These are phyloP conservation scores for Nephrotoma guestfalica DNA, from an alignment of 2,888 invertebrate species.

Conservation along the genomic window DNA sequence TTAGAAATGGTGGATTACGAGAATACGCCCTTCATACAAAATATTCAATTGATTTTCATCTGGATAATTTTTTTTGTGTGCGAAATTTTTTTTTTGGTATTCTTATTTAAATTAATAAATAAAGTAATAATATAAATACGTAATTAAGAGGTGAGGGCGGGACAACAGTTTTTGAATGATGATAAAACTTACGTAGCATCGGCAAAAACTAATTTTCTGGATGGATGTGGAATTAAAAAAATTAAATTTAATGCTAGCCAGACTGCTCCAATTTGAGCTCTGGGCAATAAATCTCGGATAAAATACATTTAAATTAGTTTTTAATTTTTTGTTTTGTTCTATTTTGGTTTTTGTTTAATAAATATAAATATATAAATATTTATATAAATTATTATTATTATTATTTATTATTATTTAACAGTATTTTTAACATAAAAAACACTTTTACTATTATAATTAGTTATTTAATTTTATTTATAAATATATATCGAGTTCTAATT, in stretches of 20 bases:
- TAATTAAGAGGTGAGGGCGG: background rate
- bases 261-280: constrained; percentile 27
- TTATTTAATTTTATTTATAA: background rate
- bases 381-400: background rate
- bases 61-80: background rate
- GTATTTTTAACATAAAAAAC: background rate
- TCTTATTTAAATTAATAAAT: constrained; percentile 1
- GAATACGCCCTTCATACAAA: constrained; percentile 4
- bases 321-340: background rate
- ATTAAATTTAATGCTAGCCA: constrained; percentile 33
- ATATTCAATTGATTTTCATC: constrained; percentile 4
- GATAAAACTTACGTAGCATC: constrained; percentile 31
- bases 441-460: background rate
- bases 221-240: constrained; percentile 29
- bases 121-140: background rate
- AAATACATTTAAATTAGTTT: constrained; percentile 10
- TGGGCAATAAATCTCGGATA: constrained; percentile 20
- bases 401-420: background rate
- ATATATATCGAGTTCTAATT: background rate
- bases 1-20: constrained; percentile 5
- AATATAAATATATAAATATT: background rate
- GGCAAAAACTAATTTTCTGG: constrained; percentile 27
- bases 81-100: background rate
- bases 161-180: background rate
- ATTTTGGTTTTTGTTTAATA: background rate